Conservation (phyloP, 2,797 vertebrate species). For the Pseudomugil gertrudae region DNA sequence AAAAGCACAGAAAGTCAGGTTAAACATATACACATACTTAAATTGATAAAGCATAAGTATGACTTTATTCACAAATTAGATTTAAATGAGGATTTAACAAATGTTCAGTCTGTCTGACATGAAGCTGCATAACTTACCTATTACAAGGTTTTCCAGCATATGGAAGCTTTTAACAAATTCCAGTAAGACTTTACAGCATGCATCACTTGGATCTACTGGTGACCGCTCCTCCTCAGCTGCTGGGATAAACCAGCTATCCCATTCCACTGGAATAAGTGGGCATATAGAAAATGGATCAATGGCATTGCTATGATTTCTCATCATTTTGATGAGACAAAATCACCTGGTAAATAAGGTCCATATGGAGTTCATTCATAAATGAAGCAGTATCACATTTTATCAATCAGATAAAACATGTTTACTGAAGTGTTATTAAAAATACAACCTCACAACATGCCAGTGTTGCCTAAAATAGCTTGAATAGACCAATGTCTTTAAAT, state of each 20-base stretch:
- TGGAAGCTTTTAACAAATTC: too few relatives aligned
- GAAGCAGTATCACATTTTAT: conserved; percentile 27
- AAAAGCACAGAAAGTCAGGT: conserved; percentile 19
- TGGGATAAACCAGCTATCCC: too few relatives aligned
- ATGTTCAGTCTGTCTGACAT: neutral
- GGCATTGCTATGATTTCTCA: conserved; percentile 9
- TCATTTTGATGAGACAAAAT: neutral
- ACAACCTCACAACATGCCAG: conserved; percentile 5
- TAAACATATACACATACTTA: neutral
- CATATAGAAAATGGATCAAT: too few relatives aligned
- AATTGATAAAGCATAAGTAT: too few relatives aligned
- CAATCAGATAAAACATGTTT: conserved; percentile 19
- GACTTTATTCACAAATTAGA: too few relatives aligned
- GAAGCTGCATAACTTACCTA: too few relatives aligned
- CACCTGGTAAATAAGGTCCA: too few relatives aligned
- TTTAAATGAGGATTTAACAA: neutral
- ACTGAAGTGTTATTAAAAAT: conserved; percentile 10
- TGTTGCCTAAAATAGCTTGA: too few relatives aligned
- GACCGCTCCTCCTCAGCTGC: neutral
- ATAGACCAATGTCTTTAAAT: too few relatives aligned
- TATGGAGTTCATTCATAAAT: conserved; percentile 8
- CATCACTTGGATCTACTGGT: neutral
- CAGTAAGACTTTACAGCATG: too few relatives aligned
- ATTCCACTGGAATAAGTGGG: too few relatives aligned
- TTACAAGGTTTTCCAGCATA: too few relatives aligned